Evolutionary conservation across 2,888 invertebrate species (phyloP).

Genomic region (Eupsilia transversa): DNA sequence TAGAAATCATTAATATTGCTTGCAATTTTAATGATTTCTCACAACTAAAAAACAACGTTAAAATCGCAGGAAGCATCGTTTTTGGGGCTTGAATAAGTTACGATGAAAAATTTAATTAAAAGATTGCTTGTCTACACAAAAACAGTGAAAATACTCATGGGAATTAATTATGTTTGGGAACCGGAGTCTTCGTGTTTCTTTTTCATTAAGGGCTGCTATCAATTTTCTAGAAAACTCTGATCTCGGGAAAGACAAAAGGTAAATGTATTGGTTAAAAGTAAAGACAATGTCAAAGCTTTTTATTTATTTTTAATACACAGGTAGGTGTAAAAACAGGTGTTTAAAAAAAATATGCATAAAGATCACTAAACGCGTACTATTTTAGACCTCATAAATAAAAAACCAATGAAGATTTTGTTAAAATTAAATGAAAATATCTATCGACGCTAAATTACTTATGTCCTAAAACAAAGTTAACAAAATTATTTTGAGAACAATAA

Average conservation of each 20-base stretch:
- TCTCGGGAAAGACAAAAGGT: conserved; percentile 34
- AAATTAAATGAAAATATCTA: not conserved
- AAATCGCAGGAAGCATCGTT: conserved; percentile 30
- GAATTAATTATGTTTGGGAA: conserved; percentile 58
- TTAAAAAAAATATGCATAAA: not conserved
- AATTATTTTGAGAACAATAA: too few relatives aligned
- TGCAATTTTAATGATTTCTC: not conserved
- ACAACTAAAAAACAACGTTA: not conserved
- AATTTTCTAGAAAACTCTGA: conserved; percentile 49
- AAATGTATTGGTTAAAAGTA: conserved; percentile 8
- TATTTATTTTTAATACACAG: not conserved
- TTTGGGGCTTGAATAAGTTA: conserved; percentile 54
- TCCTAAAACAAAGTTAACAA: not conserved
- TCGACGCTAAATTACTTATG: not conserved
- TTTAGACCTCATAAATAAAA: too few relatives aligned
- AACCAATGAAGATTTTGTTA: too few relatives aligned
- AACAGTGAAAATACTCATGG: conserved; percentile 50
- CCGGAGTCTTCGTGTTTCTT: conserved; percentile 34
- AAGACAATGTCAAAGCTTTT: not conserved
- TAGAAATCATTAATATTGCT: not conserved
- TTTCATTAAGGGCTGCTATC: conserved; percentile 53
- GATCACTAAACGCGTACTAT: not conserved
- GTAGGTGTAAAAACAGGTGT: not conserved
- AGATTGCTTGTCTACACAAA: conserved; percentile 46
- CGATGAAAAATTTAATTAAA: conserved; percentile 62